phyloP scores from a whole-genome alignment of 2,888 invertebrate species.

The Clivina fossor region DNA sequence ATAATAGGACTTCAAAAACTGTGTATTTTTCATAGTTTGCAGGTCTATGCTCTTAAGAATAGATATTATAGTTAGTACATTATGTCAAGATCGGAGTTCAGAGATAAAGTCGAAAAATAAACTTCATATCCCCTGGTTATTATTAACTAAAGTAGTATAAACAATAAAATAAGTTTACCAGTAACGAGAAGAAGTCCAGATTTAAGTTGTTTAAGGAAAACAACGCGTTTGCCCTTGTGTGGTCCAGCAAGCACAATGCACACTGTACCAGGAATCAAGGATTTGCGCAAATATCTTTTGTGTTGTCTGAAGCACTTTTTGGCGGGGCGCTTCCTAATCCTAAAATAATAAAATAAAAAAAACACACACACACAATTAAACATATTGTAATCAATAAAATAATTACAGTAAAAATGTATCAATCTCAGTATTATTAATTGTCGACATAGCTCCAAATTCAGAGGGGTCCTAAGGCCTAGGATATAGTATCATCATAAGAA shows the following conservation, averaged over 20 bases:
- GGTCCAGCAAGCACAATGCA: slow-evolving; percentile 92
- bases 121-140: too few relatives aligned
- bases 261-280: slow-evolving; percentile 87
- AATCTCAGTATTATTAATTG: too few relatives aligned
- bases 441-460: slow-evolving; percentile 31
- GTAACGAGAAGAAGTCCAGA: slow-evolving; percentile 92
- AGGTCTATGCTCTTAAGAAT: too few relatives aligned
- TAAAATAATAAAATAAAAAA: slow-evolving; percentile 51
- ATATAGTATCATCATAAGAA: too few relatives aligned
- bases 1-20: too few relatives aligned
- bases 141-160: too few relatives aligned
- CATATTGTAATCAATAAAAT: not conserved
- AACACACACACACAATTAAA: slow-evolving; percentile 10
- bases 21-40: too few relatives aligned
- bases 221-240: slow-evolving; percentile 96
- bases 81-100: too few relatives aligned
- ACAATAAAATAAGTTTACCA: too few relatives aligned
- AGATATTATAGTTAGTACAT: too few relatives aligned
- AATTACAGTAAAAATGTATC: slow-evolving; percentile 14
- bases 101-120: too few relatives aligned
- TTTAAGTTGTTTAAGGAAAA: slow-evolving; percentile 81
- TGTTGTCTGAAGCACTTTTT: slow-evolving; percentile 81
- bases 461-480: slow-evolving; percentile 46
- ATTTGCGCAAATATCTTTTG: slow-evolving; percentile 69
- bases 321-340: slow-evolving; percentile 69